phyloP scores from a whole-genome alignment of 2,888 invertebrate genomes.

The Tribolium freemani region DNA sequence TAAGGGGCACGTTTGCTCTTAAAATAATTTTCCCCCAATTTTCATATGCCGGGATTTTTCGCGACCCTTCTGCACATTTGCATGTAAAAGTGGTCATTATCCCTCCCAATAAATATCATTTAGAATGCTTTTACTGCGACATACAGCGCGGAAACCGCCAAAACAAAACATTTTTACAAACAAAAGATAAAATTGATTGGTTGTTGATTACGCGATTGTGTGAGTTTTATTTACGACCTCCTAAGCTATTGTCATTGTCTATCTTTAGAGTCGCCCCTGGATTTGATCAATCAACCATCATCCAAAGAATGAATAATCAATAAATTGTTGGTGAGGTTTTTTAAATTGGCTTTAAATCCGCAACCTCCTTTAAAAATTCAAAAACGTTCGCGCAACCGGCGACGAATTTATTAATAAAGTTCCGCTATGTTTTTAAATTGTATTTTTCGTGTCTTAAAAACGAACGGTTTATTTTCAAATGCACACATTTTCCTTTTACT shows the following conservation, averaged over 20 bases:
- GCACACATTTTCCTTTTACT: too few species aligned
- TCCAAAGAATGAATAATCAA: conserved; percentile 19
- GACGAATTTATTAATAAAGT: neutral
- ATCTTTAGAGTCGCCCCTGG: conserved; percentile 7
- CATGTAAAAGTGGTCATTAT: neutral
- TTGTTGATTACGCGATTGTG: neutral
- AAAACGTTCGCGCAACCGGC: neutral
- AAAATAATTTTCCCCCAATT: neutral
- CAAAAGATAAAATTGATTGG: neutral
- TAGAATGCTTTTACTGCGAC: neutral
- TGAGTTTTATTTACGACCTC: neutral
- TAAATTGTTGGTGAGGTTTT: conserved; percentile 14
- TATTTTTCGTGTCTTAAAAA: neutral
- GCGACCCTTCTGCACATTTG: neutral
- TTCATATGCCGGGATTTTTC: neutral
- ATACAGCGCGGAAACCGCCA: neutral
- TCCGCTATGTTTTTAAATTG: neutral
- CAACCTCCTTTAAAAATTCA: conserved; percentile 3
- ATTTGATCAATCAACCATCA: conserved; percentile 23
- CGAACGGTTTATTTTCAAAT: too few species aligned
- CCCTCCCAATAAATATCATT: neutral
- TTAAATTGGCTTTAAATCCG: conserved; percentile 1
- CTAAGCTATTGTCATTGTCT: conserved; percentile 1
- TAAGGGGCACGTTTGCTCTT: too few species aligned
- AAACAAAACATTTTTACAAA: neutral